These are phyloP conservation scores for Acanthosepion pharaonis DNA, from an alignment of 2,888 invertebrate genomes.

Conservation along the genomic window DNA sequence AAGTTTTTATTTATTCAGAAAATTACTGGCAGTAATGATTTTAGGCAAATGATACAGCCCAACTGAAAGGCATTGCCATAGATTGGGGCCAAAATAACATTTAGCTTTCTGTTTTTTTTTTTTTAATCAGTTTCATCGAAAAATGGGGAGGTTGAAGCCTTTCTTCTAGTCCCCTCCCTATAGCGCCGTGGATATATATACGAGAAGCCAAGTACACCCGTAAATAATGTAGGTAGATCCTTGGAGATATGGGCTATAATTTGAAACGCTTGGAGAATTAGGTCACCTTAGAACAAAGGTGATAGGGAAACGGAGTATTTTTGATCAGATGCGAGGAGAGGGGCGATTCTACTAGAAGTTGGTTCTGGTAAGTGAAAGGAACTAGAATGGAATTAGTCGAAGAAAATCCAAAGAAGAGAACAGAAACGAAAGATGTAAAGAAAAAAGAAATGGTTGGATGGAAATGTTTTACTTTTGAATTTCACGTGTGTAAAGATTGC, in stretches of 20 bases:
- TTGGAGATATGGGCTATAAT: not conserved
- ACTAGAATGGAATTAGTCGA: not conserved
- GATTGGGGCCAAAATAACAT: too few relatives aligned
- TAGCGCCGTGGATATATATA: too few relatives aligned
- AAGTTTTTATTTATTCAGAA: too few relatives aligned
- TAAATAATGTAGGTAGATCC: not conserved
- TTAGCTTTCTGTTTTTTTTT: too few relatives aligned
- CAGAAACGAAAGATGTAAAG: not conserved
- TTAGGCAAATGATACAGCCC: too few relatives aligned
- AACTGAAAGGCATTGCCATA: too few relatives aligned
- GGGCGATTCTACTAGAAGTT: not conserved
- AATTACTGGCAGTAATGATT: too few relatives aligned
- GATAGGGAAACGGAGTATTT: not conserved
- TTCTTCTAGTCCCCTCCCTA: too few relatives aligned
- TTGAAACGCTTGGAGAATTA: not conserved
- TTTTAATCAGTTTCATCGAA: too few relatives aligned
- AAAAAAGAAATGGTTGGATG: not conserved
- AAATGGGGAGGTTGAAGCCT: too few relatives aligned
- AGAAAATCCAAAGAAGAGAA: not conserved
- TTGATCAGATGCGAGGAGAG: not conserved
- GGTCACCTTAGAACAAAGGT: not conserved
- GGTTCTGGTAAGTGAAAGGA: not conserved
- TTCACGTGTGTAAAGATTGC: too few relatives aligned
- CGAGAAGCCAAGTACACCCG: not conserved
- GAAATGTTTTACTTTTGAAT: too few relatives aligned